A percentile compares a stretch with the other conserved stretches of the same genome.
Conservation (phyloP, 2,797 vertebrate genomes). For the Coregonus ussuriensis region DNA sequence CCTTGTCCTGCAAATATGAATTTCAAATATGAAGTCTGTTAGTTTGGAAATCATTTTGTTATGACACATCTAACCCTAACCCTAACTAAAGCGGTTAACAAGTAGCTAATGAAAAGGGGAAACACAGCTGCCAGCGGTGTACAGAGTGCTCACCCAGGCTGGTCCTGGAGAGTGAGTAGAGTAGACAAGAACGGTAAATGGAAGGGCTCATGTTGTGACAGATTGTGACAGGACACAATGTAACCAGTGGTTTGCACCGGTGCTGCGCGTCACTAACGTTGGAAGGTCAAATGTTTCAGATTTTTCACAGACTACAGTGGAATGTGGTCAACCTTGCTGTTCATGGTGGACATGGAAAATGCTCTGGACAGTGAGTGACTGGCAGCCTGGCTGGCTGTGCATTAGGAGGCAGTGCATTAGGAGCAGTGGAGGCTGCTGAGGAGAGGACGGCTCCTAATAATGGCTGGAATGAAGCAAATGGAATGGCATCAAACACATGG, state of each 20-base stretch:
- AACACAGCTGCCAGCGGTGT: not conserved
- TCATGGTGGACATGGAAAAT: conserved; percentile 9
- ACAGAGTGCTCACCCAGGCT: not conserved
- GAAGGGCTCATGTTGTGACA: not conserved
- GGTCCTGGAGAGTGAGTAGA: not conserved
- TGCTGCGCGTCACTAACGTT: conserved; percentile 53
- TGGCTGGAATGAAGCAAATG: no score
- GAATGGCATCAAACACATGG: no score
- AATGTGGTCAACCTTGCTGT: conserved; percentile 34
- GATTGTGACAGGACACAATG: conserved; percentile 3
- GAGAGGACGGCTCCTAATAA: no score
- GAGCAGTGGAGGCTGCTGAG: no score
- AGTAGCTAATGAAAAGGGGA: not conserved
- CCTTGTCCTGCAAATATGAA: not conserved
- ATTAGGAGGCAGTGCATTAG: no score
- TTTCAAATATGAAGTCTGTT: not conserved
- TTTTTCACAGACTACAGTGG: conserved; percentile 48
- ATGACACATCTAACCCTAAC: not conserved
- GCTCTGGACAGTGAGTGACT: conserved; percentile 1
- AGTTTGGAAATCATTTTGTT: conserved; percentile 7
- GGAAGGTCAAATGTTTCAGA: conserved; percentile 49
- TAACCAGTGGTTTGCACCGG: conserved; percentile 24
- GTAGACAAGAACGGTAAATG: not conserved
- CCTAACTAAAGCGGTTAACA: not conserved
- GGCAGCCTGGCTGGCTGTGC: not conserved